Evolutionary conservation across 2,113 vertebrate species (phyloP), one percentile per base, ranked within the genome.

Genomic region (Physeter macrocephalus): DNA sequence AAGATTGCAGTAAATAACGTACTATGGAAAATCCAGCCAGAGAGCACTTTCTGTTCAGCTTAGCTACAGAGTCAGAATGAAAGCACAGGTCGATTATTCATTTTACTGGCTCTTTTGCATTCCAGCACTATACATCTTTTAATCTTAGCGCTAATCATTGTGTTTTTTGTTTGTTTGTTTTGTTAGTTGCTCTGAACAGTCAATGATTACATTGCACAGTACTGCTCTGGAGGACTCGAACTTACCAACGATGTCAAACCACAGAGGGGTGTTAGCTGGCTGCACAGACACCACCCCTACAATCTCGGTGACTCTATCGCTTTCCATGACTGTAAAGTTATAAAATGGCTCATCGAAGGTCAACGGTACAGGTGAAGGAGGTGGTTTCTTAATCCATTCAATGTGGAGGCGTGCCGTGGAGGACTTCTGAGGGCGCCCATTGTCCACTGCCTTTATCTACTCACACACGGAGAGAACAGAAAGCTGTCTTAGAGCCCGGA

Each of bases 181-280:
- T 52, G 43, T 96, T 97, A 95, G 80, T 93, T 96, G 62, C 96
- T 96, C 67, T 93, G 89, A 93, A 89, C 20, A 88, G 77, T 74
- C 83, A 88, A 43, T 39, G 18, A 87, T 0, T 43, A 81, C 81
- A 36, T 83, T 87, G 20, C 77, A 75, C 36, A 21, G 2, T 0
- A 85, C 46, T 39, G 88, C 71, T 94, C 78, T 5, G 12, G 23
- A 17, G 88, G 81, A 29, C 72, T 31, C 29, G 2, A 61, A 98
- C 99, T 99, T 99, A 99, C 99, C 99, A 14, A 99, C 98, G 61
- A 99, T 99, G 97, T 99, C 99, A 92, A 99, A 99, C 99, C 99
- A 99, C 81, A 99, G 98, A 4, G 99, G 99, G 66, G 99, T 98
- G 81, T 99, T 99, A 7, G 98, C 99, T 81, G 99, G 99, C 78